phyloP scores from a whole-genome alignment of 2,113 vertebrate species.

The Myrmecophaga tridactyla region DNA sequence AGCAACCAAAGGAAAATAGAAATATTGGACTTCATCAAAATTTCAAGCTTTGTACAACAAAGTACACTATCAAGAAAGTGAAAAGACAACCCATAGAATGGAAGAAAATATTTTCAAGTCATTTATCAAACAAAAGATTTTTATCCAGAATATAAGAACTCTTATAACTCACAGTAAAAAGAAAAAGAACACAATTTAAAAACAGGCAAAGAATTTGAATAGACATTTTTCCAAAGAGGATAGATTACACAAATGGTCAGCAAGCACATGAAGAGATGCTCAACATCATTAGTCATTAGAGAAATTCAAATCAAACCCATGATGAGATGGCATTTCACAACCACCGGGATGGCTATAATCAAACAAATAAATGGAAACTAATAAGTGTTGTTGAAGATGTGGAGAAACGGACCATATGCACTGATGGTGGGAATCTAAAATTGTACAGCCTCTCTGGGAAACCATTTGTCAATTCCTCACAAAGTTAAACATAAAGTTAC shows the following conservation, averaged over 20 bases:
- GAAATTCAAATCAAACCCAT: not conserved
- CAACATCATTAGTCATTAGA: not conserved
- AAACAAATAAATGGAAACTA: not conserved
- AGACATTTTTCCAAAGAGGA: not conserved
- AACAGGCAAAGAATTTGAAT: not conserved
- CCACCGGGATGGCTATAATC: not conserved
- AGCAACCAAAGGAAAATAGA: not conserved
- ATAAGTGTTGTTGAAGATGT: not conserved
- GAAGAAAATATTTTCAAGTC: not conserved
- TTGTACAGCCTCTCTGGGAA: not conserved
- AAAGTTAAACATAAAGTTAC: not conserved
- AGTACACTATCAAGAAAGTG: not conserved
- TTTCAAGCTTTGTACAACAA: not conserved
- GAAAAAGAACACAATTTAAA: not conserved
- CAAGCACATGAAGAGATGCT: too few relatives aligned
- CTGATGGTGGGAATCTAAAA: not conserved
- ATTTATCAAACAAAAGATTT: not conserved
- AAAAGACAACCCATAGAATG: not conserved
- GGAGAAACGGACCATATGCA: not conserved
- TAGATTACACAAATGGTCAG: not conserved
- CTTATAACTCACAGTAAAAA: not conserved
- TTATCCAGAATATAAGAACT: not conserved
- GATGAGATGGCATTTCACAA: not conserved
- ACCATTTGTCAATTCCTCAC: not conserved
- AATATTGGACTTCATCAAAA: not conserved